Evolutionary conservation across 2,113 vertebrate species (phyloP), one percentile per base, ranked within the genome.

Genomic region (Isurus oxyrinchus): DNA sequence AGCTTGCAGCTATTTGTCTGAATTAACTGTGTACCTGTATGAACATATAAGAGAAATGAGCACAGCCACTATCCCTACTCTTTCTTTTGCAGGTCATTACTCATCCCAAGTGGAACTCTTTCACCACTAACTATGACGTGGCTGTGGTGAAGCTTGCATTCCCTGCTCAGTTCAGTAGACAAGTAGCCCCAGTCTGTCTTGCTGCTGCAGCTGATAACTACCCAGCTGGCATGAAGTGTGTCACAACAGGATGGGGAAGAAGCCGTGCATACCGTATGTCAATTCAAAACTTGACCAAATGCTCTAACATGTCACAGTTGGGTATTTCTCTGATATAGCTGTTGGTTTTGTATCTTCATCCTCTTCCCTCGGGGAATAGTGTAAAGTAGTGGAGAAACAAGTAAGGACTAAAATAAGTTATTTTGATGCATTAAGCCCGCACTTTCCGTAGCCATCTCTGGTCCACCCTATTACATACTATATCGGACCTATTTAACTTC

Each of bases 191-290:
- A 0, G 96, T 98, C 72, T 98, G 97, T 97, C 97, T 97, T 96
- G 97, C 97, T 35, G 49, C 96, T 57, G 49, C 72, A 57, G 69
- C 95, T 0, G 97, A 97, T 0, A 61, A 96, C 1, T 98, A 97
- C 96, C 5, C 61, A 0, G 97, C 96, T 0, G 97, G 97, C 57
- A 35, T 23, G n/a, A 96, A 96, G 63, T 98, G 97, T 0, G 97
- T 97, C 96, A 98, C 97, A 96, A 97, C 96, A 0, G 97, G 97
- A 96, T 98, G 97, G 97, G 97, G 97, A 23, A 97, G 97, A 96
- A 97, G 97, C 5, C 96, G 97, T 57, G 44, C 96, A 96, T 96
- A 81, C 0, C 97, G 97, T 98, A 97, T 21, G 53, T 72, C 67
- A 53, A 0, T 72, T 94, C 14, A 21, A 63, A 94, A 23, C 59